Evolutionary conservation across 2,113 vertebrate genomes (phyloP).

Genomic region (Mesitornis unicolor): DNA sequence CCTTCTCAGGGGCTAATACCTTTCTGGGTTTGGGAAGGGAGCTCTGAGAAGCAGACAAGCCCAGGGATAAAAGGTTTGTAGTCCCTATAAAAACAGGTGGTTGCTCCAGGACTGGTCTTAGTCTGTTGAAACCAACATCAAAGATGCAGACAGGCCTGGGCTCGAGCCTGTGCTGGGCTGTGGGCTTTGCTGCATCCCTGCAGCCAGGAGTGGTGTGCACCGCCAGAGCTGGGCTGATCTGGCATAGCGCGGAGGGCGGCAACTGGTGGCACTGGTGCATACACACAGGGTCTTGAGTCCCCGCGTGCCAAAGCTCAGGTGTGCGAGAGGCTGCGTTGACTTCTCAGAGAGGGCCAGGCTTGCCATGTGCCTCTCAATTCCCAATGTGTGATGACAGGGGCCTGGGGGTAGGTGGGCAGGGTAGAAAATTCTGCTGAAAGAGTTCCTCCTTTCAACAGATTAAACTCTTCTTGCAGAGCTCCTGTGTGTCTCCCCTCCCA

Average conservation of each 20-base stretch:
- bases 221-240: background rate
- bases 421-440: background rate
- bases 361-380: background rate
- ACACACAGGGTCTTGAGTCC: background rate
- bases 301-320: background rate
- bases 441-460: background rate
- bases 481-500: background rate
- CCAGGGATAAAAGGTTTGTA: background rate
- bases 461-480: background rate
- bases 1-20: background rate
- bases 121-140: background rate
- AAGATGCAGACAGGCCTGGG: background rate
- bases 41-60: background rate
- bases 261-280: background rate
- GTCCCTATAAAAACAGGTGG: background rate
- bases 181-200: background rate
- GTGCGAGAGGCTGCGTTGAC: background rate
- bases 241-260: background rate
- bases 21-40: background rate
- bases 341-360: background rate
- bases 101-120: background rate
- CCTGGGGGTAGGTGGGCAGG: background rate
- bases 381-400: background rate
- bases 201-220: accelerated
- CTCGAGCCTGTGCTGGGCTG: background rate